Evolutionary conservation across 2,797 vertebrate species (phyloP).

Genomic region (Setipinna tenuifilis): DNA sequence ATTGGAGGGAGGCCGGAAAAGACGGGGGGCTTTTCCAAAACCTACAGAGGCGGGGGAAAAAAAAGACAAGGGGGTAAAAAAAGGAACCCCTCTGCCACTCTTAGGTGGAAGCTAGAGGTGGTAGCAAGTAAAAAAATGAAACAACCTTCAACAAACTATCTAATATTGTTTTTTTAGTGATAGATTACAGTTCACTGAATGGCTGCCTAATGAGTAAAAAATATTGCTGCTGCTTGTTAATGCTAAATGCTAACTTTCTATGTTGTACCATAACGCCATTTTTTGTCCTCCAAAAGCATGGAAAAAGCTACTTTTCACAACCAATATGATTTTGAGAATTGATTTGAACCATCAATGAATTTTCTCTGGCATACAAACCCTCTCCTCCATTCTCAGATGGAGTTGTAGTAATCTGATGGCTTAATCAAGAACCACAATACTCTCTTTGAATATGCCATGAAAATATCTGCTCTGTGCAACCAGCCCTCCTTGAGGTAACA

Average conservation of each 20-base stretch:
- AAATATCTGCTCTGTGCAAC: neutral
- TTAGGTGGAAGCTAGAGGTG: neutral
- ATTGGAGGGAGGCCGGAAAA: conserved; percentile 75
- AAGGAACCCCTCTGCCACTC: conserved; percentile 60
- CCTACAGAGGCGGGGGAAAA: conserved; percentile 60
- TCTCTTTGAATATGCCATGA: neutral
- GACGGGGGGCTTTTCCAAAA: conserved; percentile 68
- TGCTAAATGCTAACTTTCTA: neutral
- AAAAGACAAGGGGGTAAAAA: conserved; percentile 64
- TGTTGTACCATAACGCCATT: neutral
- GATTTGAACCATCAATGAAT: neutral
- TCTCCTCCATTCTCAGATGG: neutral
- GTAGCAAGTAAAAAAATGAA: neutral
- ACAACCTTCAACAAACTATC: neutral
- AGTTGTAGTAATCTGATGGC: neutral
- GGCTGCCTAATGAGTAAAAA: neutral
- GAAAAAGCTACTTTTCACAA: neutral
- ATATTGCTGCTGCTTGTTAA: neutral
- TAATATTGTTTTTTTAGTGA: neutral
- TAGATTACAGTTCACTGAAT: neutral
- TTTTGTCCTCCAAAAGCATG: neutral
- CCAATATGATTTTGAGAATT: neutral
- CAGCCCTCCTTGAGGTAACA: neutral
- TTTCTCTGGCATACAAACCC: too few species aligned
- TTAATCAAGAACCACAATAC: neutral